These are phyloP conservation scores for Sciaenops ocellatus DNA, from an alignment of 2,797 vertebrate genomes.

Conservation along the genomic window DNA sequence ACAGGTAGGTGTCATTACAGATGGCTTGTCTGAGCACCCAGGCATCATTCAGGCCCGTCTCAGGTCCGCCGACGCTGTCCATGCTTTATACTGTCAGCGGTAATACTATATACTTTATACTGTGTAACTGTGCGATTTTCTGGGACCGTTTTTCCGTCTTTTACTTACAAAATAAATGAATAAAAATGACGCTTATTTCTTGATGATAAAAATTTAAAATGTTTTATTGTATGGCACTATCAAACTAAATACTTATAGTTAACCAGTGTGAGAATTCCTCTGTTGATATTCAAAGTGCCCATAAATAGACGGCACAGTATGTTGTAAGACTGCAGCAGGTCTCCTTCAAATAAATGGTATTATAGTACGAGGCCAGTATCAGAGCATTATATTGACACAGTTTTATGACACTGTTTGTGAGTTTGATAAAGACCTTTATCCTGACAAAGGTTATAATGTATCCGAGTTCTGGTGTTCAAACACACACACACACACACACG, in stretches of 20 bases:
- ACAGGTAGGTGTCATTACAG: too few relatives aligned
- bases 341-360: background rate
- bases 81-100: too few relatives aligned
- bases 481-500: too few relatives aligned
- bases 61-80: too few relatives aligned
- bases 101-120: too few relatives aligned
- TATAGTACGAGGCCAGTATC: background rate
- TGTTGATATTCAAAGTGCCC: background rate
- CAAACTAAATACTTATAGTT: background rate
- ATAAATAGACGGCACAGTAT: background rate
- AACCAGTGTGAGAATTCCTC: background rate
- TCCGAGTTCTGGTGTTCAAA: background rate
- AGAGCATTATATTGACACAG: background rate
- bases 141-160: too few relatives aligned
- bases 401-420: conserved; percentile 3
- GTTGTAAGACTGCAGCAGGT: background rate
- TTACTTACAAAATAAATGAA: too few relatives aligned
- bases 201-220: too few relatives aligned
- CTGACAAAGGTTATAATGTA: background rate
- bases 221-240: background rate
- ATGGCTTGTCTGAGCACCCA: too few relatives aligned
- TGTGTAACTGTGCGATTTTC: too few relatives aligned
- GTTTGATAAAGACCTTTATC: background rate
- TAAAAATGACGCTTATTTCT: too few relatives aligned
- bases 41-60: too few relatives aligned